Evolutionary conservation across 2,797 vertebrate genomes (phyloP).

Genomic region (Cuniculus paca): DNA sequence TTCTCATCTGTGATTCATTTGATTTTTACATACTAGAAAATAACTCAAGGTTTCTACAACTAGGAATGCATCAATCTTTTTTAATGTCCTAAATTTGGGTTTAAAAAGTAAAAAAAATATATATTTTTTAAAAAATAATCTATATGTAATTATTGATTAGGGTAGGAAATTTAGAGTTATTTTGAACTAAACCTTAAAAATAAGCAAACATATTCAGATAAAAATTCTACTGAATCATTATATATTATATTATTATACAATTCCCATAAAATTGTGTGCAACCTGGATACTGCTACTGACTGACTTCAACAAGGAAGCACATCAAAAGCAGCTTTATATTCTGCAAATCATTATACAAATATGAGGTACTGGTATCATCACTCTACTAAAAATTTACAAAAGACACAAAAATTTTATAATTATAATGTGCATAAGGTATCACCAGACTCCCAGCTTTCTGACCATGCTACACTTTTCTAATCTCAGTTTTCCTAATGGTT

Average conservation of each 20-base stretch:
- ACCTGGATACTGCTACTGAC: not conserved
- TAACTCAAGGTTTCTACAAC: conserved; percentile 9
- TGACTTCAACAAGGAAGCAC: conserved; percentile 15
- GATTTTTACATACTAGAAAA: conserved; percentile 44
- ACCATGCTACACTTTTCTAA: not conserved
- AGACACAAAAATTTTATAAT: not conserved
- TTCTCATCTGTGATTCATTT: conserved; percentile 57
- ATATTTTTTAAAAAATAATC: conserved; percentile 54
- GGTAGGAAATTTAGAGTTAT: conserved; percentile 3
- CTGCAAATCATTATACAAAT: conserved; percentile 37
- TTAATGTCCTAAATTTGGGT: not conserved
- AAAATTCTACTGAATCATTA: conserved; percentile 20
- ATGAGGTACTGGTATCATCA: not conserved
- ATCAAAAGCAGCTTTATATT: conserved; percentile 32
- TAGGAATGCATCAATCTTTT: not conserved
- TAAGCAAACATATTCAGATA: not conserved
- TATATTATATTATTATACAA: not conserved
- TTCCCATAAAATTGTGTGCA: conserved; percentile 9
- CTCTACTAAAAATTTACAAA: conserved; percentile 2
- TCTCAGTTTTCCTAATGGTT: not conserved
- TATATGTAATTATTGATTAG: not conserved
- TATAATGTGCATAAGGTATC: not conserved
- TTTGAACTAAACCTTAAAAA: conserved; percentile 40
- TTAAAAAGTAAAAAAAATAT: conserved; percentile 27
- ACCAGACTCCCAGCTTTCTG: not conserved